phyloP scores from a whole-genome alignment of 2,797 vertebrate species.

The Channallabes apus region DNA sequence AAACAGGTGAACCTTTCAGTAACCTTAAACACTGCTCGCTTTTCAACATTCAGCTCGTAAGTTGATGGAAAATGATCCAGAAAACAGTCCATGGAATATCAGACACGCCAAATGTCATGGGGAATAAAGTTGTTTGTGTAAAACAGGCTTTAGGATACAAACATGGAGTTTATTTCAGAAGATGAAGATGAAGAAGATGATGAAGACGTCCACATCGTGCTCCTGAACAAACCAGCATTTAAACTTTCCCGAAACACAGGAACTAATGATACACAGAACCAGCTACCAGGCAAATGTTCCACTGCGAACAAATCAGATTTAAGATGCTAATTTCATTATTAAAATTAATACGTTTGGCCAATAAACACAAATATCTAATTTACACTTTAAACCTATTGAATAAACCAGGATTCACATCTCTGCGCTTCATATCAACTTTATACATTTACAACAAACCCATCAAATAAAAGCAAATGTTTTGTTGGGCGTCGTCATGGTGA shows the following conservation, averaged over 20 bases:
- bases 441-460: no score
- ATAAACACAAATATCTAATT: no score
- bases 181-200: neutral
- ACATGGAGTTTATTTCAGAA: neutral
- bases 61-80: neutral
- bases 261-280: neutral
- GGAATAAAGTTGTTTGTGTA: slow-evolving; percentile 21
- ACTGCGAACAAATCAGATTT: neutral
- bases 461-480: neutral
- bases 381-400: no score
- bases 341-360: no score
- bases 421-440: no score
- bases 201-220: neutral
- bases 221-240: neutral
- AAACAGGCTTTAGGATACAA: neutral
- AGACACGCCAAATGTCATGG: neutral
- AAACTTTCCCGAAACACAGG: neutral
- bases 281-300: neutral
- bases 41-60: neutral
- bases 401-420: no score
- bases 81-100: slow-evolving; percentile 11
- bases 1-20: neutral
- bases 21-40: neutral
- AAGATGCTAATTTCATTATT: neutral
- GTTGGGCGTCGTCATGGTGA: neutral